Base-by-base conservation (phyloP, 2,888 invertebrate species). In the Poecilobothrus nobilitatus region DNA sequence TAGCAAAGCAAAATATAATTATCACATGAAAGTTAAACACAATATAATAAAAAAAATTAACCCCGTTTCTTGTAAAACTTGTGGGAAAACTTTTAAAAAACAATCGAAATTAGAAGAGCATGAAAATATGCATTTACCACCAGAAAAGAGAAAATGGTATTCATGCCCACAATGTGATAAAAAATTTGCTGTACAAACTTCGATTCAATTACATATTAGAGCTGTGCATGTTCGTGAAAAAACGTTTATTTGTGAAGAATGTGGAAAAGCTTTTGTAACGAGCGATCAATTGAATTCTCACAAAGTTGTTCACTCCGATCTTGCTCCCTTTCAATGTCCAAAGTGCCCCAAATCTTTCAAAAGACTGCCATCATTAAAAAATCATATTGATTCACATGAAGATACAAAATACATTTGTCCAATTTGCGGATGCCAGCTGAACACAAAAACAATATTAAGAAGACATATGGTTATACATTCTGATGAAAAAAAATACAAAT, bases 381-480 rank as follows among this genome's bases (percentile, higher is more conserved):
- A 22, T 27, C 63, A 63, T 18, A 27, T 27, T 18, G 15, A 27
- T 18, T 27, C 27, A 3, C 63, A 63, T 27, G 22, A 22, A 27
- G 63, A 27, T 33, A 27, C 63, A 18, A 63, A 63, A 63, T 63
- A 63, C 27, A 63, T 27, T 27, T 63, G 63, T 27, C 22, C 22
- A 5, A 63, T 63, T 18, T 63, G 63, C 27, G 63, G 63, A 9
- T 27, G 27, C 18, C 63, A 78, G 69, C 75, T 84, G 1, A 83
- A 83, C 66, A 84, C 84, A 2, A 77, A 82, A 6, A 77, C 84
- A n/a, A 84, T 84, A 0, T 76, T 84, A 3, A 77, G 81, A 66
- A 83, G 82, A 79, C 84, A 84, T 72, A 79, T 83, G 70, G 72
- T 80, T 21, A 80, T 81, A 0, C 81, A 81, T 71, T 78, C 79